Percentiles rank a stretch among this genome's conserved stretches.
Evolutionary conservation across 2,797 vertebrate genomes (phyloP).

Genomic region (Cheracebus regulus): DNA sequence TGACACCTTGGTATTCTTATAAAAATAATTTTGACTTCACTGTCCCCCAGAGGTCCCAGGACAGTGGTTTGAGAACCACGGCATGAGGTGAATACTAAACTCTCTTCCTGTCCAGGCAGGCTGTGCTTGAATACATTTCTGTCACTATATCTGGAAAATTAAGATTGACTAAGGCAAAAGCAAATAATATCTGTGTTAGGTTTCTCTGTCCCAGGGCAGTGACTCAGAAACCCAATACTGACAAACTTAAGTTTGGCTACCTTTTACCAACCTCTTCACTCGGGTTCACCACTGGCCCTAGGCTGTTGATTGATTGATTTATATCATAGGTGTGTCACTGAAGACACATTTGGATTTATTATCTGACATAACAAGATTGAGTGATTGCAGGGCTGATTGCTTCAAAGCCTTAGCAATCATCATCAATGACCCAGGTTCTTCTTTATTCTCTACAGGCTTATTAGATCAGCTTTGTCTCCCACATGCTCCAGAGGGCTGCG

Average conservation of each 20-base stretch:
- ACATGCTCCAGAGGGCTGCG: background rate
- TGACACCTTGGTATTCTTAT: background rate
- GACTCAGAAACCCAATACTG: background rate
- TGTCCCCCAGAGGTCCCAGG: background rate
- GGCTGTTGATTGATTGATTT: background rate
- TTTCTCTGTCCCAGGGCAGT: conserved; percentile 9
- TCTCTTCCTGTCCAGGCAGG: background rate
- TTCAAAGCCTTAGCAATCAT: background rate
- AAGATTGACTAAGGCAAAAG: conserved; percentile 1
- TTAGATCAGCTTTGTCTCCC: background rate
- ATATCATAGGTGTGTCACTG: background rate
- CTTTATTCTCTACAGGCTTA: background rate
- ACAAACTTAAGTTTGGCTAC: background rate
- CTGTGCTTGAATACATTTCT: background rate
- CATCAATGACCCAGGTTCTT: background rate
- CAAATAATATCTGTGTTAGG: background rate
- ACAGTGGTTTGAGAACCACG: background rate
- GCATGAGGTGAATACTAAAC: background rate
- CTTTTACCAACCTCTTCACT: background rate
- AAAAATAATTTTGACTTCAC: background rate
- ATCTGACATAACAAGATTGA: background rate
- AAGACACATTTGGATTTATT: background rate
- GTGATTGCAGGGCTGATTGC: background rate
- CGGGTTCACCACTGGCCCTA: background rate
- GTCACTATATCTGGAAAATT: background rate